A percentile compares a stretch with the other conserved stretches of the same genome.
Evolutionary conservation across 2,888 invertebrate genomes (phyloP).

Genomic region (Drosophila kanekoi): DNA sequence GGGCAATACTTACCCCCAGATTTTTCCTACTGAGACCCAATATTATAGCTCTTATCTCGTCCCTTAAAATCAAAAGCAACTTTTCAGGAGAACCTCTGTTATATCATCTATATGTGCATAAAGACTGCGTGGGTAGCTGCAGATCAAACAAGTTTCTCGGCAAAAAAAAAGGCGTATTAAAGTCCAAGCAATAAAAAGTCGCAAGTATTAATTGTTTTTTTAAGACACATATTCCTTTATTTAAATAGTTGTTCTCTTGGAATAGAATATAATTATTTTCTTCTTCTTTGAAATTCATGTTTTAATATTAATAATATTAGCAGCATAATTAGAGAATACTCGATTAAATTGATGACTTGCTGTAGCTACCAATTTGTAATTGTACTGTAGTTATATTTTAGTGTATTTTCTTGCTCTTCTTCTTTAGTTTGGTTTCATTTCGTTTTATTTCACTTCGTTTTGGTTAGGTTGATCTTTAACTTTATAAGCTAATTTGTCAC

Average conservation of each 20-base stretch:
- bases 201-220: constrained; percentile 63
- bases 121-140: constrained; percentile 42
- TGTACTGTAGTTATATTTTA: constrained; percentile 54
- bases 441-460: constrained; percentile 25
- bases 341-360: constrained; percentile 51
- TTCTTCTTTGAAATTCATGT: constrained; percentile 2
- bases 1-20: too few relatives aligned
- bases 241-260: constrained; percentile 71
- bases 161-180: constrained; percentile 34
- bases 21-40: too few relatives aligned
- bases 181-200: constrained; percentile 61
- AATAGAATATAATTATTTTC: constrained; percentile 42
- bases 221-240: constrained; percentile 81
- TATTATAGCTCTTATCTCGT: too few relatives aligned
- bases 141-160: constrained; percentile 58
- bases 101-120: constrained; percentile 22
- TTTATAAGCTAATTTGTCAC: constrained; percentile 76
- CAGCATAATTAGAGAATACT: constrained; percentile 61
- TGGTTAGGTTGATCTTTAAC: constrained; percentile 35
- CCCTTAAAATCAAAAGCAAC: not conserved
- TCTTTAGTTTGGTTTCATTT: constrained; percentile 39
- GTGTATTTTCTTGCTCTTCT: constrained; percentile 29
- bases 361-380: constrained; percentile 50
- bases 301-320: constrained; percentile 48
- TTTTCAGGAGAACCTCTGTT: constrained; percentile 19